Conservation (phyloP, 2,113 vertebrate species). For the Mirza zaza region DNA sequence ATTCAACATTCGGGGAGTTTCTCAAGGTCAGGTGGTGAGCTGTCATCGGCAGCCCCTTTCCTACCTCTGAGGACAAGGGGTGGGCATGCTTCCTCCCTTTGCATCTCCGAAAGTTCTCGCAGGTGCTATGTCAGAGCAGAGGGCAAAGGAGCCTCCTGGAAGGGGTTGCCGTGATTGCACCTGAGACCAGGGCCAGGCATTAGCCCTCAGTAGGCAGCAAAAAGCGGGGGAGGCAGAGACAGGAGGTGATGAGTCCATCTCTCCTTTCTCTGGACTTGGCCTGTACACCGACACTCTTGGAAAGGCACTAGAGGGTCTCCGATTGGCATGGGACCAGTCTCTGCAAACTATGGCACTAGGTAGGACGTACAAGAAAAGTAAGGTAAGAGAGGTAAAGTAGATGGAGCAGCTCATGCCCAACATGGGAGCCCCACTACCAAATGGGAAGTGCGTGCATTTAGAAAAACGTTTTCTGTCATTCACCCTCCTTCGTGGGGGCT, state of each 20-base stretch:
- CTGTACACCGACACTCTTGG: accelerated
- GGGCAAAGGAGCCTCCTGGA: background rate
- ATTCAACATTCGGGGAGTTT: accelerated
- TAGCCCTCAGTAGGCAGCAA: background rate
- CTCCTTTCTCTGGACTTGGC: background rate
- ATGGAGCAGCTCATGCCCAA: accelerated
- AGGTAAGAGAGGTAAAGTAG: background rate
- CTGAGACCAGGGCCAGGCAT: background rate
- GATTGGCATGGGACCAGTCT: background rate
- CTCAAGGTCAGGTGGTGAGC: background rate
- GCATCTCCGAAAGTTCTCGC: background rate
- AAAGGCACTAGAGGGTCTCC: background rate
- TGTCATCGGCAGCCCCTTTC: background rate
- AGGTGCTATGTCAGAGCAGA: background rate
- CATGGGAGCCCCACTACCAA: background rate
- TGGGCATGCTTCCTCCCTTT: background rate
- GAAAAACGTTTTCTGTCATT: background rate
- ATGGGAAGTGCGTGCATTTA: accelerated
- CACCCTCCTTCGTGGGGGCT: background rate
- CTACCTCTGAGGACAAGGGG: background rate
- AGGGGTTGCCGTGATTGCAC: background rate
- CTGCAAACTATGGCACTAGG: accelerated
- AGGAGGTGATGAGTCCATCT: background rate
- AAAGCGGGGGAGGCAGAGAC: background rate
- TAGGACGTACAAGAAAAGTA: background rate